phyloP scores from a whole-genome alignment of 2,888 invertebrate species.

The Eremobia ochroleuca region DNA sequence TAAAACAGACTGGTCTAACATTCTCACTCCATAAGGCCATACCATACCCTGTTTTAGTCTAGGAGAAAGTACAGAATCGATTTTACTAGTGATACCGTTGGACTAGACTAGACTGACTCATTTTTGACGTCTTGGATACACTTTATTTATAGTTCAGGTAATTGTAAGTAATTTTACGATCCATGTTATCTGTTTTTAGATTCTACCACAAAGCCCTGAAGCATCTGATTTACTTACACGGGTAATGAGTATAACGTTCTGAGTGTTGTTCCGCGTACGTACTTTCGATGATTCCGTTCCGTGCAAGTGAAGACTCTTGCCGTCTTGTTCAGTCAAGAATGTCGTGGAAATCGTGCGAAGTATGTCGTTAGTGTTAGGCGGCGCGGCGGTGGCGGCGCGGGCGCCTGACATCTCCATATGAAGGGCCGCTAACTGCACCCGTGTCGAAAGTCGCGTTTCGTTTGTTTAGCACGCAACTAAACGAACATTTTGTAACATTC shows the following conservation, averaged over 20 bases:
- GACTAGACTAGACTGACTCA: conserved; percentile 71
- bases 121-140: conserved; percentile 69
- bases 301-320: conserved; percentile 62
- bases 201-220: conserved; percentile 52
- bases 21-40: conserved; percentile 65
- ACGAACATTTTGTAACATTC: conserved; percentile 80
- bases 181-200: conserved; percentile 58
- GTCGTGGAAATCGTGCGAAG: conserved; percentile 80
- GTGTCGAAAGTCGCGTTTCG: conserved; percentile 82
- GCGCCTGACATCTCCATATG: conserved; percentile 78
- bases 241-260: conserved; percentile 51
- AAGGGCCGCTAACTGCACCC: conserved; percentile 85
- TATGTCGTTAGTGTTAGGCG: conserved; percentile 73
- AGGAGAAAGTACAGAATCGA: conserved; percentile 78
- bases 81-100: conserved; percentile 64
- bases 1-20: conserved; percentile 61
- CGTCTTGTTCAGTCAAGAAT: conserved; percentile 73
- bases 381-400: conserved; percentile 49
- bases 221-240: conserved; percentile 50
- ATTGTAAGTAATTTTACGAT: conserved; percentile 62
- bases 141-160: conserved; percentile 66
- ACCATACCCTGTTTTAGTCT: conserved; percentile 74
- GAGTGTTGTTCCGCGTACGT: conserved; percentile 45
- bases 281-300: conserved; percentile 52
- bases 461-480: conserved; percentile 86